These are phyloP conservation scores for Aplocera efformata DNA, from an alignment of 2,888 invertebrate genomes.

Conservation along the genomic window DNA sequence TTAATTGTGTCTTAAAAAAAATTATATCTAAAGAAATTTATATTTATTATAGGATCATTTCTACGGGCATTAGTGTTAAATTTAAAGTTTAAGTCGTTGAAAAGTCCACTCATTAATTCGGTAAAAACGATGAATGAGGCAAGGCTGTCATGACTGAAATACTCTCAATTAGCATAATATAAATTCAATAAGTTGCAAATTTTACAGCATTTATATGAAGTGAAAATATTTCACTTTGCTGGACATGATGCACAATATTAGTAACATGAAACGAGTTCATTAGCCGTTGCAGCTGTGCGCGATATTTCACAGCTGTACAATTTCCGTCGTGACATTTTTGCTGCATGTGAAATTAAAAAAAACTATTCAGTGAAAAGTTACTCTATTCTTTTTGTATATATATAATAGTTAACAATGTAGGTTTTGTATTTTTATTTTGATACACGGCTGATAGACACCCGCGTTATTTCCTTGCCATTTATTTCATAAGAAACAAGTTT, in stretches of 20 bases:
- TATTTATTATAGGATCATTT: too few relatives aligned
- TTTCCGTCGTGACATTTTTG: constrained; percentile 59
- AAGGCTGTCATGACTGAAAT: background rate
- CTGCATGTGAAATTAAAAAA: constrained; percentile 56
- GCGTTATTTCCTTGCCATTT: too few relatives aligned
- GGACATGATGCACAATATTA: constrained; percentile 61
- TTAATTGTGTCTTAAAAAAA: too few relatives aligned
- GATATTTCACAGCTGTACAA: constrained; percentile 63
- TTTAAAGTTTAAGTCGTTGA: background rate
- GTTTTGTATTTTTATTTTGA: too few relatives aligned
- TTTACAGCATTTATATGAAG: constrained; percentile 23
- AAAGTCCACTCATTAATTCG: background rate
- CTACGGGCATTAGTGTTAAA: background rate
- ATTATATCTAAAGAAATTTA: too few relatives aligned
- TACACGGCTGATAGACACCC: too few relatives aligned
- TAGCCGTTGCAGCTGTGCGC: constrained; percentile 62
- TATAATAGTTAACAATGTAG: too few relatives aligned
- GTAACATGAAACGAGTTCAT: constrained; percentile 69
- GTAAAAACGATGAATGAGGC: background rate
- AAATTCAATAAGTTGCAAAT: constrained; percentile 13
- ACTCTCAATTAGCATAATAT: background rate
- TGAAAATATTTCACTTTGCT: constrained; percentile 44
- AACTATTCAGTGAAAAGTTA: constrained; percentile 21
- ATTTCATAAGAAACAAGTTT: too few relatives aligned
- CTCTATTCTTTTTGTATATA: background rate